Percentiles rank a stretch among this genome's conserved stretches.
Evolutionary conservation across 2,888 invertebrate species (phyloP).

Genomic region (Xiphydria camelus): DNA sequence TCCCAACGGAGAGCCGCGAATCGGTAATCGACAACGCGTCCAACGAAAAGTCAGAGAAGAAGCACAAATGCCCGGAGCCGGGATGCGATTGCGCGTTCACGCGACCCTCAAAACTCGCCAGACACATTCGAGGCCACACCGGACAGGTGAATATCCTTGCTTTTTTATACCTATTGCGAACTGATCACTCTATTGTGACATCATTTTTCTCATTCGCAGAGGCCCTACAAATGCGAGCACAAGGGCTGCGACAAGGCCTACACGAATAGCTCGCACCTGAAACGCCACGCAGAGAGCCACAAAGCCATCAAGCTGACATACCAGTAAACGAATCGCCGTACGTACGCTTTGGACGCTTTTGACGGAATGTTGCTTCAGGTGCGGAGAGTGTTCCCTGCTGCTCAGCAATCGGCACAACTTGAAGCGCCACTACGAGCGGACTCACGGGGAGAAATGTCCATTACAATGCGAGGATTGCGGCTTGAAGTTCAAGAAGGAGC

Average conservation of each 20-base stretch:
- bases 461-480: slow-evolving; percentile 60
- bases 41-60: slow-evolving; percentile 33
- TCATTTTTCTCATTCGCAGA: slow-evolving; percentile 52
- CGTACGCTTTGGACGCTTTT: neutral
- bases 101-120: slow-evolving; percentile 62
- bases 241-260: slow-evolving; percentile 67
- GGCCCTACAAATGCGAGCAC: slow-evolving; percentile 63
- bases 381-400: slow-evolving; percentile 57
- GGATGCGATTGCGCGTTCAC: slow-evolving; percentile 61
- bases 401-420: slow-evolving; percentile 63
- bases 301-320: slow-evolving; percentile 22
- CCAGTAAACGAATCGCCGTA: slow-evolving; percentile 33
- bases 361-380: slow-evolving; percentile 29
- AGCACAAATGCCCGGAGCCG: slow-evolving; percentile 57
- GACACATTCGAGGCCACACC: slow-evolving; percentile 63
- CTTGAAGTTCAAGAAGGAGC: slow-evolving; percentile 62
- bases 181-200: neutral
- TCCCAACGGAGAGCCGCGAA: too few relatives aligned
- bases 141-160: too few relatives aligned
- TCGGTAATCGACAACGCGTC: too few relatives aligned
- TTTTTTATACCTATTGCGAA: neutral
- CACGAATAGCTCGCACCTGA: slow-evolving; percentile 65
- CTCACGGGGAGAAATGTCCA: slow-evolving; percentile 55
- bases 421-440: slow-evolving; percentile 62
- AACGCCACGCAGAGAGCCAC: slow-evolving; percentile 63